Evolutionary conservation across 2,888 invertebrate species (phyloP).

Genomic region (Sialis lutaria): DNA sequence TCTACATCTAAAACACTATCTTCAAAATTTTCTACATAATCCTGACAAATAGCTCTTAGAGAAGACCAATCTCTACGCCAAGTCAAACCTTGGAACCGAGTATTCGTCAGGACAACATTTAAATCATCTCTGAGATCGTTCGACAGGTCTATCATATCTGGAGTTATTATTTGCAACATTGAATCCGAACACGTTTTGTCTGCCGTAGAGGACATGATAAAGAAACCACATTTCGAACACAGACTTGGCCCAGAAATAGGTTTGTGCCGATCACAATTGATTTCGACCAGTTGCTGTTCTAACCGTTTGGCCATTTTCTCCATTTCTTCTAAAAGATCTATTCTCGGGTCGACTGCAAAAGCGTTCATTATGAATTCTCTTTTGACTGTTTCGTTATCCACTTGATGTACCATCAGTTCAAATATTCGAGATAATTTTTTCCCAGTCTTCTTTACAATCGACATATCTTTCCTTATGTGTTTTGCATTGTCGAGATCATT

Average conservation of each 20-base stretch:
- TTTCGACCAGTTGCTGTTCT: constrained; percentile 20
- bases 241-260: constrained; percentile 13
- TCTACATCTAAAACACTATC: constrained; percentile 51
- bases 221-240: not conserved
- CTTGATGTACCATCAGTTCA: constrained; percentile 39
- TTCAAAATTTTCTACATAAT: constrained; percentile 35
- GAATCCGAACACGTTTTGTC: constrained; percentile 31
- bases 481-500: constrained; percentile 53
- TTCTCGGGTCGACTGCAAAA: constrained; percentile 55
- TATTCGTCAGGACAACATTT: constrained; percentile 49
- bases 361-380: constrained; percentile 58
- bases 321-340: constrained; percentile 37
- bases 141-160: constrained; percentile 44
- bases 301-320: constrained; percentile 31
- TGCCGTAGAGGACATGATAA: not conserved
- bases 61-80: constrained; percentile 48
- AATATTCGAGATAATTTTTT: constrained; percentile 43
- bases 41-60: constrained; percentile 33
- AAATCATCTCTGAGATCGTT: constrained; percentile 51
- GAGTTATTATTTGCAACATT: constrained; percentile 29
- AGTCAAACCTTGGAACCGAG: constrained; percentile 49
- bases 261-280: constrained; percentile 23
- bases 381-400: constrained; percentile 39
- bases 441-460: constrained; percentile 33
- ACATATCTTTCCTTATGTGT: constrained; percentile 31